phyloP scores from a whole-genome alignment of 2,888 invertebrate genomes.

The Ceraclea dissimilis region DNA sequence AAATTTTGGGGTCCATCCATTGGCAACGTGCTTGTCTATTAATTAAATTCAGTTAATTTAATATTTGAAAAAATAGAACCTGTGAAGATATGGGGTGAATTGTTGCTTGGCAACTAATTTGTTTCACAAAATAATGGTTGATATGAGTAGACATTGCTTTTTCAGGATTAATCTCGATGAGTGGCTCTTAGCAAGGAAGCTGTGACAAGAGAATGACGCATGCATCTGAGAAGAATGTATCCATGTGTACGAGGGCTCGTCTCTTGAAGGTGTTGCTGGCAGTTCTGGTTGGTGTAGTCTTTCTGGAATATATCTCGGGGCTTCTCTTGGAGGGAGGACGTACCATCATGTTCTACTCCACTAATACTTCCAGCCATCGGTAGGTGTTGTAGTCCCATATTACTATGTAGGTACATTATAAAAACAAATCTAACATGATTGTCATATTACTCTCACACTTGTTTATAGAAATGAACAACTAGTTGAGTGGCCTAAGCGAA shows the following conservation, averaged over 20 bases:
- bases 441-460: not conserved
- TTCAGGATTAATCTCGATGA: not conserved
- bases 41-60: too few species aligned
- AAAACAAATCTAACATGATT: too few species aligned
- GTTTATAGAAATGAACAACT: constrained; percentile 6
- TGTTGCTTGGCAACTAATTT: too few species aligned
- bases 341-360: constrained; percentile 15
- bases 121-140: too few species aligned
- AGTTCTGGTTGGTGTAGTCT: constrained; percentile 15
- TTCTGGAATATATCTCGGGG: constrained; percentile 18
- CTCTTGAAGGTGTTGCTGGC: constrained; percentile 19
- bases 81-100: too few species aligned
- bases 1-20: too few species aligned
- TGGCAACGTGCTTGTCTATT: too few species aligned
- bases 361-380: constrained; percentile 10
- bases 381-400: too few species aligned
- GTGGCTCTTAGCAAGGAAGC: not conserved
- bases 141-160: too few species aligned
- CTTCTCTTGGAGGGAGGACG: constrained; percentile 15
- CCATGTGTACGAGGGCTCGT: constrained; percentile 18
- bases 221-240: not conserved
- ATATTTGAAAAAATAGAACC: too few species aligned
- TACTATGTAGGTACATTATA: too few species aligned
- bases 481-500: constrained; percentile 24
- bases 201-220: not conserved